A percentile compares a stretch with the other conserved stretches of the same genome.
These are phyloP conservation scores for Solenopsis fugax DNA, from an alignment of 1,140 invertebrate genomes.

Conservation along the genomic window DNA sequence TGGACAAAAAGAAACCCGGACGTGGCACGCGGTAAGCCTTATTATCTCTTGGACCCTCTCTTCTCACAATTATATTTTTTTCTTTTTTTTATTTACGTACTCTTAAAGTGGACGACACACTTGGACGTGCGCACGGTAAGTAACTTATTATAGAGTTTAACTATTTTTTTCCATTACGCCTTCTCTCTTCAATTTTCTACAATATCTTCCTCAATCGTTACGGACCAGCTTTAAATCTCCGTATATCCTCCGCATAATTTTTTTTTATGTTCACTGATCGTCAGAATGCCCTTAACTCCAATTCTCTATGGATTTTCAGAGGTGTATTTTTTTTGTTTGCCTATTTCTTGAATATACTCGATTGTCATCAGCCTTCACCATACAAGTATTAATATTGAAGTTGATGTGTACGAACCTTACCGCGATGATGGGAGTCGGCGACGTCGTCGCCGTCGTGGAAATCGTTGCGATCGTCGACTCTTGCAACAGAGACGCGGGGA, in stretches of 20 bases:
- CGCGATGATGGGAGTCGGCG: conserved; percentile 48
- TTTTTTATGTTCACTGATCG: conserved; percentile 11
- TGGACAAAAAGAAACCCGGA: conserved; percentile 64
- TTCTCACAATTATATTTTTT: conserved; percentile 70
- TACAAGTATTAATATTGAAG: conserved; percentile 57
- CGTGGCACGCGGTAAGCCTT: conserved; percentile 72
- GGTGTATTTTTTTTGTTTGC: conserved; percentile 18
- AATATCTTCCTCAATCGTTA: conserved; percentile 48
- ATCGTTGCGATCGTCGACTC: conserved; percentile 48
- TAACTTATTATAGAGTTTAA: conserved; percentile 74
- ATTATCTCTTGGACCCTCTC: conserved; percentile 78
- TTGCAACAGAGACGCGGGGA: not conserved
- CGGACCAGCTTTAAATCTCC: conserved; percentile 67
- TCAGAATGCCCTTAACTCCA: conserved; percentile 60
- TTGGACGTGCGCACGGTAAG: conserved; percentile 79
- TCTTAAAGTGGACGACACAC: conserved; percentile 79
- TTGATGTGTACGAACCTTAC: conserved; percentile 1
- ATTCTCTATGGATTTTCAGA: conserved; percentile 43
- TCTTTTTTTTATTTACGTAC: conserved; percentile 66
- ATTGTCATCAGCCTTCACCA: conserved; percentile 73
- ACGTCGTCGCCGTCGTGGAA: conserved; percentile 41
- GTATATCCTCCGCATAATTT: not conserved
- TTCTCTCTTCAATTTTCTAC: conserved; percentile 53
- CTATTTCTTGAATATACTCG: conserved; percentile 57
- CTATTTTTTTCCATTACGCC: conserved; percentile 63